Conservation (phyloP, 2,797 vertebrate species). For the Vespertilio murinus region DNA sequence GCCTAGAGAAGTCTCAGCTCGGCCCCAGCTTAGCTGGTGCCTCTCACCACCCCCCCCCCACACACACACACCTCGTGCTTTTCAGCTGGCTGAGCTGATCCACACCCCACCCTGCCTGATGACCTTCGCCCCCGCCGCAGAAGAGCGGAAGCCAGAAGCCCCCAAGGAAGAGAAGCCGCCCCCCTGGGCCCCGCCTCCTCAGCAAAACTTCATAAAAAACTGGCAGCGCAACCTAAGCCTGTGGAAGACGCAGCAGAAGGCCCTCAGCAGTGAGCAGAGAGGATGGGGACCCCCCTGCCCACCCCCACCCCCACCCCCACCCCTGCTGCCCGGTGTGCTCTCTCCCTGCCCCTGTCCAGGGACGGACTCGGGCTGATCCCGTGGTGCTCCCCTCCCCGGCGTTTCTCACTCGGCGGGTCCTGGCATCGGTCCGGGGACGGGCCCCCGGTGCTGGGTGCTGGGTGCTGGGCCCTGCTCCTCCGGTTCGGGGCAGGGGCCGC, state of each 20-base stretch:
- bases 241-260: conserved; percentile 87
- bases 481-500: background rate
- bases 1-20: background rate
- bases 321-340: background rate
- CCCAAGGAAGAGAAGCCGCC: conserved; percentile 44
- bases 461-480: background rate
- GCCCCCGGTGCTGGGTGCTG: background rate
- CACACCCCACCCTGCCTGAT: conserved; percentile 52
- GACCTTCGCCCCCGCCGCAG: conserved; percentile 51
- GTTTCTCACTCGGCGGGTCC: background rate
- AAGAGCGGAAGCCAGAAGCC: conserved; percentile 36
- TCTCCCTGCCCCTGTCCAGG: background rate
- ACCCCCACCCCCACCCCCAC: no score
- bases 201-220: conserved; percentile 88
- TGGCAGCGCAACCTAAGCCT: conserved; percentile 88
- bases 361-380: background rate
- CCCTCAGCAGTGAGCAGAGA: conserved; percentile 87
- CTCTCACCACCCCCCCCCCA: background rate
- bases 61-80: background rate
- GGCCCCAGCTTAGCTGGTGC: rapidly evolving
- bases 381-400: background rate
- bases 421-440: background rate
- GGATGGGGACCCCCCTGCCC: background rate
- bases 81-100: conserved; percentile 86
- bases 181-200: conserved; percentile 50